phyloP scores from a whole-genome alignment of 2,888 invertebrate genomes.

The Acleris cristana region DNA sequence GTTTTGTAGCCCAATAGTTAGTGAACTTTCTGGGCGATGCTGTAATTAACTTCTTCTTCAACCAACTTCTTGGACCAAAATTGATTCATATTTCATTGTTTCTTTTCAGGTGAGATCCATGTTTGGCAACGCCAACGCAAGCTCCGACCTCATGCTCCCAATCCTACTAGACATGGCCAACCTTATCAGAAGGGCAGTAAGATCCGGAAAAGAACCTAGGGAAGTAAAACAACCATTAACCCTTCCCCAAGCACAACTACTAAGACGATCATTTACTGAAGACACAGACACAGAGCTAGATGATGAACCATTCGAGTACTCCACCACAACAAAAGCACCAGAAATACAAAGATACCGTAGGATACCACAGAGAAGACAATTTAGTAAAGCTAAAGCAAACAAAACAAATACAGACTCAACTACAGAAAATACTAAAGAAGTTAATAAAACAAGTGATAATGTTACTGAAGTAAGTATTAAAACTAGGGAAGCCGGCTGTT shows the following conservation, averaged over 20 bases:
- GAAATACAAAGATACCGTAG: constrained; percentile 49
- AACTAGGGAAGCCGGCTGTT: too few relatives aligned
- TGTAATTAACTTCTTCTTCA: too few relatives aligned
- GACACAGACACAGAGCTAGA: constrained; percentile 56
- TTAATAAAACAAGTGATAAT: constrained; percentile 33
- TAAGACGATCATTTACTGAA: constrained; percentile 69
- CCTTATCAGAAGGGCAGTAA: constrained; percentile 81
- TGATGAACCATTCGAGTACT: constrained; percentile 59
- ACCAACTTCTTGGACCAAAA: too few relatives aligned
- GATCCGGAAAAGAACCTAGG: constrained; percentile 65
- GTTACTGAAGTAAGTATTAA: constrained; percentile 52
- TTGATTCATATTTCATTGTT: neutral
- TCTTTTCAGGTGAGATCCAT: constrained; percentile 83
- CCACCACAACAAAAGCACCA: constrained; percentile 47
- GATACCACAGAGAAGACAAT: constrained; percentile 54
- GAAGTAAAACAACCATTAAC: constrained; percentile 56
- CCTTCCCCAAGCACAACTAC: constrained; percentile 61
- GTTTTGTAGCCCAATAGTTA: too few relatives aligned
- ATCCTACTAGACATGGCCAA: constrained; percentile 87
- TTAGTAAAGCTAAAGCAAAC: constrained; percentile 44
- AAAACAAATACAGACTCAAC: constrained; percentile 47
- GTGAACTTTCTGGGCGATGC: too few relatives aligned
- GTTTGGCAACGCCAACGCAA: constrained; percentile 82
- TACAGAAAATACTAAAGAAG: constrained; percentile 43
- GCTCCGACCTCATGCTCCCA: constrained; percentile 84